Evolutionary conservation across 2,797 vertebrate species (phyloP), one percentile per base, ranked within the genome.

Genomic region (Neosilurus hyrtlii): DNA sequence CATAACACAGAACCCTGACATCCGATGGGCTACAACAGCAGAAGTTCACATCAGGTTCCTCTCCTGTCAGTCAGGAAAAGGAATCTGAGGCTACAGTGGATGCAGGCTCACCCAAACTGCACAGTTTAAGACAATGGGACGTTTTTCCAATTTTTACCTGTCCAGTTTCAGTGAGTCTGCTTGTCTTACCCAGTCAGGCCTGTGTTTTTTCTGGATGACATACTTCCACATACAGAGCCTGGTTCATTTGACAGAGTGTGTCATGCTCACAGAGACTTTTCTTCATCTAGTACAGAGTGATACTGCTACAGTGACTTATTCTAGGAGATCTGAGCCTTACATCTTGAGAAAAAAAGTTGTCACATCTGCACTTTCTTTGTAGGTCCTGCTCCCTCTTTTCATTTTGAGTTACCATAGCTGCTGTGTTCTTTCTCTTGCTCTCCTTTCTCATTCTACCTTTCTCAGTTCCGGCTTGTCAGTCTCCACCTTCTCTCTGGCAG

Each of bases 221-320:
- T 51, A 43, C 73, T 92, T 93, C 88, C 76, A 90, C 93, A 91
- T 90, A 93, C 93, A 91, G 90, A 93, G 73, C 87, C 85, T 74
- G 90, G 87, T 89, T 81, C 84, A 86, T 92, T 93, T 94, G 91
- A 94, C 92, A 91, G 90, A 90, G 90, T 91, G 87, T 91, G 89
- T 88, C 91, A 89, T 90, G 89, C 93, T 93, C 90, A 91, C 59
- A 83, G 83, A 83, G 86, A 78, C 72, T 73, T 72, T 80, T 73
- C 84, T 87, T 88, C 87, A 79, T 86, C 20, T 71, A 72, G 70
- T 68, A 54, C 26, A 57, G 78, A 54, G 86, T 77, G 79, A 49
- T 65, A 83, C 71, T 85, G 81, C 86, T 86, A 75, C 78, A 67
- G 73, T 83, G 67, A 86, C 80, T 82, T 85, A 71, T 86, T 86